Conservation (phyloP, 2,797 vertebrate species). For the Eupleurogrammus muticus region DNA sequence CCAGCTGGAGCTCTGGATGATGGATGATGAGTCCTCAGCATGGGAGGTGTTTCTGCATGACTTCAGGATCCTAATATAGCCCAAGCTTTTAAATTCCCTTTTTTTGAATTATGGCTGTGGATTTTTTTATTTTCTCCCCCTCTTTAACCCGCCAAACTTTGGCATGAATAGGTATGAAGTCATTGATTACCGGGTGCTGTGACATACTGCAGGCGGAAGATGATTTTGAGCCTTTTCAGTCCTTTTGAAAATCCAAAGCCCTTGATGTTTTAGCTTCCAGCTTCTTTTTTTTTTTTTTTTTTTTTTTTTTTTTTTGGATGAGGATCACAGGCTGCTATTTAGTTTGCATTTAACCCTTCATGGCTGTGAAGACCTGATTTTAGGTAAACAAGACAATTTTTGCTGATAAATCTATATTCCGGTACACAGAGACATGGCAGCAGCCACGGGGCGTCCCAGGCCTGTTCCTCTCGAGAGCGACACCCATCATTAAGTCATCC, state of each 20-base stretch:
- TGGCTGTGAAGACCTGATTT: background rate
- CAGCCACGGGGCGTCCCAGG: background rate
- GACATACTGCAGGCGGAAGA: constrained; percentile 14
- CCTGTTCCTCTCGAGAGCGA: background rate
- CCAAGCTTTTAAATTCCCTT: constrained; percentile 18
- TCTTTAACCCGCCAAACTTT: background rate
- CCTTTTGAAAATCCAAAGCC: constrained; percentile 19
- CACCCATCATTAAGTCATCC: constrained; percentile 4
- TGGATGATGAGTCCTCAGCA: constrained; percentile 55
- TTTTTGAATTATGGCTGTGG: constrained; percentile 19
- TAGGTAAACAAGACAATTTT: constrained; percentile 6
- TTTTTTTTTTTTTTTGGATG: background rate
- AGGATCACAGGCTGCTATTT: constrained; percentile 32
- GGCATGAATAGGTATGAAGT: constrained; percentile 29
- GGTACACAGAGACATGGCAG: background rate
- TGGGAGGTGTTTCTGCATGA: constrained; percentile 55
- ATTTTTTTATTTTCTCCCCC: background rate
- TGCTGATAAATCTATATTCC: constrained; percentile 10
- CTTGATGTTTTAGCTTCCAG: constrained; percentile 11
- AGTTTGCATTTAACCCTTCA: constrained; percentile 27
- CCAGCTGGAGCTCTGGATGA: constrained; percentile 66
- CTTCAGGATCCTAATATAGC: constrained; percentile 64
- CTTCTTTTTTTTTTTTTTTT: background rate
- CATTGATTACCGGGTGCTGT: constrained; percentile 11
- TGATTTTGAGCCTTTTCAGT: constrained; percentile 18